These are phyloP conservation scores for Venustaconcha ellipsiformis DNA, from an alignment of 1,140 invertebrate species.

Conservation along the genomic window DNA sequence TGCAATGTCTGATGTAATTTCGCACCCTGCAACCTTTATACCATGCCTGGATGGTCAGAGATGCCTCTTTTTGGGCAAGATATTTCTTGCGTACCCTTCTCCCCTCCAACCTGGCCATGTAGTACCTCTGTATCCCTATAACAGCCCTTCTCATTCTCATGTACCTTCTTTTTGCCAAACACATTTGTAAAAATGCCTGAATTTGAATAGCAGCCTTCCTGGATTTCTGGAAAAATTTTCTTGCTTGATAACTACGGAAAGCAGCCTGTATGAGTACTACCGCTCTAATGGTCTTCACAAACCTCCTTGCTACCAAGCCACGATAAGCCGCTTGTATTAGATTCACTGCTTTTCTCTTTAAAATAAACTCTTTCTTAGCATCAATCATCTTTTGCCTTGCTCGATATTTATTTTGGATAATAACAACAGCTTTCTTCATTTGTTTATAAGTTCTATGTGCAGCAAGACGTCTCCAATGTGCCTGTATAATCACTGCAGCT, in stretches of 20 bases:
- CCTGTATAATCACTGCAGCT: conserved; percentile 17
- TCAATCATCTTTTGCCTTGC: background rate
- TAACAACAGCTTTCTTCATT: conserved; percentile 2
- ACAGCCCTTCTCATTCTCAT: conserved; percentile 27
- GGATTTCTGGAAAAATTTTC: conserved; percentile 19
- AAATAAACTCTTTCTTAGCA: background rate
- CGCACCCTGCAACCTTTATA: conserved; percentile 24
- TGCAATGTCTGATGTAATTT: conserved; percentile 18
- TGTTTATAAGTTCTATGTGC: conserved; percentile 7
- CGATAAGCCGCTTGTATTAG: conserved; percentile 21
- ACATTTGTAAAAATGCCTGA: conserved; percentile 32
- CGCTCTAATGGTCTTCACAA: conserved; percentile 7
- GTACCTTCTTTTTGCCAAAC: conserved; percentile 25
- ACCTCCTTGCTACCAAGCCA: conserved; percentile 14
- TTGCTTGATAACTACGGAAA: conserved; percentile 21
- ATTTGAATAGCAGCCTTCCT: conserved; percentile 25
- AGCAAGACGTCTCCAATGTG: background rate
- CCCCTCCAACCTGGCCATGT: conserved; percentile 16
- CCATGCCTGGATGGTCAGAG: conserved; percentile 31
- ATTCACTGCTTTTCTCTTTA: conserved; percentile 7
- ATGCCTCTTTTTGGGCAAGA: conserved; percentile 11
- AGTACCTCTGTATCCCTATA: conserved; percentile 33
- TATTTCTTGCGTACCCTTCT: background rate
- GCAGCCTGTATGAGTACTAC: conserved; percentile 34
- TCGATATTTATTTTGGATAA: conserved; percentile 6